phyloP scores from a whole-genome alignment of 2,888 invertebrate genomes.

The Hydrotaea cyrtoneurina region DNA sequence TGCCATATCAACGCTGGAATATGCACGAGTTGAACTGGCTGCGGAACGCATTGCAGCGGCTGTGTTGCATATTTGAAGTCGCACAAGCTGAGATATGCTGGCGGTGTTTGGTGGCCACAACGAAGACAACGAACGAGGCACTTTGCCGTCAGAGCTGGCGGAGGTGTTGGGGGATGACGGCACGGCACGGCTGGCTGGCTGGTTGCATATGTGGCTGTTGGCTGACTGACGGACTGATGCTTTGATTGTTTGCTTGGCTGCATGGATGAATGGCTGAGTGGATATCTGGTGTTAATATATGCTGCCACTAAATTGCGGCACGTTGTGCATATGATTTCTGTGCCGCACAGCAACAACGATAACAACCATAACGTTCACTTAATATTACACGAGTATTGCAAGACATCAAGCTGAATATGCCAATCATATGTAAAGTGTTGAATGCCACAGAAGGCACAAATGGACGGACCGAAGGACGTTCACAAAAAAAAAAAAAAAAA shows the following conservation, averaged over 20 bases:
- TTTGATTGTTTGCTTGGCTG: background rate
- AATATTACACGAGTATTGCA: background rate
- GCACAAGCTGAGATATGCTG: conserved; percentile 1
- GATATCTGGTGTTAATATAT: conserved; percentile 36
- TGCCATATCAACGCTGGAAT: background rate
- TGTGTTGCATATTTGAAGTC: background rate
- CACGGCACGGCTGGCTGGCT: background rate
- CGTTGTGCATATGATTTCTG: conserved; percentile 38
- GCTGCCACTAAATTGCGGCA: conserved; percentile 40
- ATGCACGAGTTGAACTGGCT: too few relatives aligned
- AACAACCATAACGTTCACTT: background rate
- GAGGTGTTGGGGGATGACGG: background rate
- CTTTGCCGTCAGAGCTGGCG: background rate
- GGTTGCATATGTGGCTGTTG: background rate
- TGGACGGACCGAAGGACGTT: background rate
- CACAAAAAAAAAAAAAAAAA: background rate
- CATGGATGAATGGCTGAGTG: conserved; percentile 14
- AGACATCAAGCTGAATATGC: conserved; percentile 18
- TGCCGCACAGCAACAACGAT: too few relatives aligned
- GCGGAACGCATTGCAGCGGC: background rate
- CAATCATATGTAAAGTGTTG: conserved; percentile 49
- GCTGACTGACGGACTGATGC: background rate
- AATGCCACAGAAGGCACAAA: conserved; percentile 22
- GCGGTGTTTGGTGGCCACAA: background rate
- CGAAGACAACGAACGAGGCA: background rate